Evolutionary conservation across 2,113 vertebrate species (phyloP), one percentile per base, ranked within the genome.

Genomic region (Rallus limicola): DNA sequence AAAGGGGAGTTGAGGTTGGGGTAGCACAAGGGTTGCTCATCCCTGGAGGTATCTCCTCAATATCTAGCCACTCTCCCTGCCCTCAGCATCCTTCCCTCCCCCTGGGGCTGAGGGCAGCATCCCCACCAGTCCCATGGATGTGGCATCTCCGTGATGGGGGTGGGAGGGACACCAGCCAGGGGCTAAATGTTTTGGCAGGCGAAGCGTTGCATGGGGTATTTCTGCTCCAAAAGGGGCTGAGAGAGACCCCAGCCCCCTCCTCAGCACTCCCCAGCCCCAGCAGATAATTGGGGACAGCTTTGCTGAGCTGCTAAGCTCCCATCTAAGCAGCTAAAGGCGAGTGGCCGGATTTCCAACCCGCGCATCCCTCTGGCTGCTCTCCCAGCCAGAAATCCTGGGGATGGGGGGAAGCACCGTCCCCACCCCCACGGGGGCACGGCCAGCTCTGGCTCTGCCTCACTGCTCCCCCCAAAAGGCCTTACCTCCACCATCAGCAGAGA

Each of bases 81-180:
- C 8, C 42, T 16, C 42, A 44, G 42, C 42, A 44, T 44, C 42
- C 42, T 18, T 44, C 42, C 42, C 42, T 44, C 42, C 42, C 42
- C 42, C 17, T 44, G 42, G 33, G 31, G 16, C 36, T 63, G 40
- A 65, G 5, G 31, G 67, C 36, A 59, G 62, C 62, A 33, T 5
- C 0, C 0, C 6, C 75, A 2, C 46, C 29, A 15, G 4, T 16
- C 21, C 36, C 25, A 38, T 48, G 33, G 28, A 36, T 2, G 3
- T 5, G 33, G 15, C 33, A 42, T 50, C 34, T 53, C 26, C 0
- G 0, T 23, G 42, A 21, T 13, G 0, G 0, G 6, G 5, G 5
- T 9, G n/a, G 44, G n/a, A 31, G 10, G 12, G 9, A 14, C 3
- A 0, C 38, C 74, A 59, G 34, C 8, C 23, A 18, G 3, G 6